Base-by-base conservation (phyloP, 2,888 invertebrate genomes). In the Cosmopolites sordidus region DNA sequence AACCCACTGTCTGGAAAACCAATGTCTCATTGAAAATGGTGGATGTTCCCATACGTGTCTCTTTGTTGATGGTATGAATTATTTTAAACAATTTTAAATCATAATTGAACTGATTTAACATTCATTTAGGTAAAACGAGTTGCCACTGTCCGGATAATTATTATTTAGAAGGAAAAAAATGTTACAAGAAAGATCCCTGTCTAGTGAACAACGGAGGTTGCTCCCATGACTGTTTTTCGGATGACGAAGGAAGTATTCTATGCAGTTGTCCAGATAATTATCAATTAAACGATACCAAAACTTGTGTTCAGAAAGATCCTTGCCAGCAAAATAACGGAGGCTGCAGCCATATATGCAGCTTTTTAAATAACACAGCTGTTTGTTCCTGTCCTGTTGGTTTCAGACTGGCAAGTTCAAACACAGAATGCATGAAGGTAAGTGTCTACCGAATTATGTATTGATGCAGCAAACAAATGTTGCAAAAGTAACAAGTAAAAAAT, bases 351-450 rank as follows among this genome's bases (percentile, higher is more conserved):
- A 54, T 59, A 16, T 67, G 67, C 39, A 66, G 71, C 11, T 79
- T 79, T 59, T 73, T 74, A 1, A 66, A 73, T n/a, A 79, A 78
- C 0, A 72, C 76, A 39, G 76, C 75, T 78, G 78, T 2, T 33
- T 84, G 83, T 62, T 68, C 74, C 0, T 83, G 83, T 64, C 76
- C 78, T 0, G 62, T 69, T 14, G 79, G 78, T 1, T 74, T 75
- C 52, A 73, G 76, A 48, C 63, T 79, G 6, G 61, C 62, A 3
- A 67, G 69, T 38, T 14, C 33, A 33, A 73, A 69, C 18, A 70
- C 66, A 14, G 63, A 62, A 40, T 77, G 76, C 57, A 62, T 22
- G 17, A 51, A 76, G 75, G 59, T 59, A 67, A 2, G 52, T 63
- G 2, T 58, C n/a, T n/a, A n/a, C n/a, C n/a, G n/a, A n/a, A n/a